Evolutionary conservation across 2,797 vertebrate species (phyloP).

Genomic region (Anisognathus igniventris): DNA sequence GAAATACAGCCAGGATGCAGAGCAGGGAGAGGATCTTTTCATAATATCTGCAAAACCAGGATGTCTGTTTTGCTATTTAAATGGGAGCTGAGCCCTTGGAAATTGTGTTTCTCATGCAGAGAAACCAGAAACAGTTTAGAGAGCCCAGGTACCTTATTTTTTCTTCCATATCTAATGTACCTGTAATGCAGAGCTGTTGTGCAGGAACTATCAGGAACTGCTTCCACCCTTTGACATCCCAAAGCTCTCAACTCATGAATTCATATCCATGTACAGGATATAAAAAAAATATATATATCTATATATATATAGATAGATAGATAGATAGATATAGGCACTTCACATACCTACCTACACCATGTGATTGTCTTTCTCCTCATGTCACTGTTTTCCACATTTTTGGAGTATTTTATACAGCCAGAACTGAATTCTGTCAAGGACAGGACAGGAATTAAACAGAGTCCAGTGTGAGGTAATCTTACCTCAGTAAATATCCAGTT

Average conservation of each 20-base stretch:
- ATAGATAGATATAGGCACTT: background rate
- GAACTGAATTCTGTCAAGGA: background rate
- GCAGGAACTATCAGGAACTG: background rate
- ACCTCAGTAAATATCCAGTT: background rate
- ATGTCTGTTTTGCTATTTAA: background rate
- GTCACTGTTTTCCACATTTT: background rate
- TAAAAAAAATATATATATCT: background rate
- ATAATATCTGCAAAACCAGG: background rate
- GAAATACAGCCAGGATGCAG: background rate
- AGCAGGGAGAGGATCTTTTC: background rate
- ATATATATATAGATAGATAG: no score
- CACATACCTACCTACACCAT: background rate
- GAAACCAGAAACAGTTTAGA: background rate
- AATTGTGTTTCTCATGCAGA: background rate
- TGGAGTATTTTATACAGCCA: background rate
- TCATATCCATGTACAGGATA: background rate
- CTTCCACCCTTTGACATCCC: background rate
- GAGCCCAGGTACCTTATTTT: background rate
- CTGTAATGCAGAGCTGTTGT: background rate
- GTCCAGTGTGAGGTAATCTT: background rate
- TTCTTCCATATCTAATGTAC: rapidly evolving
- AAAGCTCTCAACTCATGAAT: background rate
- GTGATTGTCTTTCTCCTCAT: background rate
- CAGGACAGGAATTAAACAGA: background rate
- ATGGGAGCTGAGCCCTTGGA: background rate